A percentile compares a stretch with the other conserved stretches of the same genome.
phyloP scores from a whole-genome alignment of 1,140 invertebrate species.

The Drosophila ercepeae region DNA sequence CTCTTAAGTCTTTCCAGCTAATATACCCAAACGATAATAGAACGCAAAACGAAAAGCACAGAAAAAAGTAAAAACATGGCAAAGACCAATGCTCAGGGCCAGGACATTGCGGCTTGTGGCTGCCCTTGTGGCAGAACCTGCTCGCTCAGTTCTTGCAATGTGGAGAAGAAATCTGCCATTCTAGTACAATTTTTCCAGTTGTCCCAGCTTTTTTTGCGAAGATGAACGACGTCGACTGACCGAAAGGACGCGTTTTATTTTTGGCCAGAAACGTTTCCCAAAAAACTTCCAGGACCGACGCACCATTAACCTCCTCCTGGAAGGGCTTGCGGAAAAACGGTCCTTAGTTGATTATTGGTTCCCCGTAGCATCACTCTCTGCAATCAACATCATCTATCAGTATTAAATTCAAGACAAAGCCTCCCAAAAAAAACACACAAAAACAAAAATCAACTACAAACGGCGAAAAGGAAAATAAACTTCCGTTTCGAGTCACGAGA shows the following conservation, averaged over 20 bases:
- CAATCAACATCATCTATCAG: constrained; percentile 80
- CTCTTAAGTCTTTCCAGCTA: background rate
- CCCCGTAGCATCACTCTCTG: constrained; percentile 69
- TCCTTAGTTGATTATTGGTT: constrained; percentile 74
- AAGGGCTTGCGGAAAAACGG: constrained; percentile 66
- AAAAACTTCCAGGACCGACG: constrained; percentile 48
- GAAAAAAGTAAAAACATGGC: constrained; percentile 47
- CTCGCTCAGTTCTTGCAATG: background rate
- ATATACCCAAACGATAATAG: constrained; percentile 7
- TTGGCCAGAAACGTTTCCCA: constrained; percentile 48
- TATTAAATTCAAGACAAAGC: constrained; percentile 66
- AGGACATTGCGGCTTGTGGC: constrained; percentile 70
- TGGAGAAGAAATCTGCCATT: constrained; percentile 9
- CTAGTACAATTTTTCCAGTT: constrained; percentile 3
- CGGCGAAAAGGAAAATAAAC: constrained; percentile 35
- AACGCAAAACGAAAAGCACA: constrained; percentile 23
- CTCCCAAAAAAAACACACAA: constrained; percentile 14
- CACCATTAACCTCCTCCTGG: constrained; percentile 41
- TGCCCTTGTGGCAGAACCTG: constrained; percentile 6
- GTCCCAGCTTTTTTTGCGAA: constrained; percentile 22
- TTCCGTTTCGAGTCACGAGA: constrained; percentile 13
- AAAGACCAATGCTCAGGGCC: constrained; percentile 41
- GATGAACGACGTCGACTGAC: constrained; percentile 28
- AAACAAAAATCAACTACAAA: constrained; percentile 39
- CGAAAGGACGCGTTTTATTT: constrained; percentile 48